Conservation (phyloP, 2,888 invertebrate species). For the Periphyllus acericola region DNA sequence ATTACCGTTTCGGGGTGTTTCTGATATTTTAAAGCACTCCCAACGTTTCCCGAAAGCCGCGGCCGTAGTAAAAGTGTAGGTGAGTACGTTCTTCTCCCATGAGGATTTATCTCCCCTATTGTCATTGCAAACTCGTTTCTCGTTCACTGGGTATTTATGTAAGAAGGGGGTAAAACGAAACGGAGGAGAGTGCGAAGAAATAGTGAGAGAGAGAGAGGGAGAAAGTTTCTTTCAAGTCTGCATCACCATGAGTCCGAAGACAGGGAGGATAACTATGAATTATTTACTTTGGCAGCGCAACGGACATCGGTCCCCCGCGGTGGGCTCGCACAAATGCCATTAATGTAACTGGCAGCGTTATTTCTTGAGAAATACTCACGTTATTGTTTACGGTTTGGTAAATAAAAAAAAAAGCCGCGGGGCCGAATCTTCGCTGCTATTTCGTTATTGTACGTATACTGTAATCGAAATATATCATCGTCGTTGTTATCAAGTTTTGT, state of each 20-base stretch:
- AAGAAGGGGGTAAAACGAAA: neutral
- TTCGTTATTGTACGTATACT: neutral
- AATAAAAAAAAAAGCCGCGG: neutral
- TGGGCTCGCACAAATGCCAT: conserved; percentile 28
- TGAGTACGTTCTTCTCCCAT: neutral
- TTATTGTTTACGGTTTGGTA: conserved; percentile 37
- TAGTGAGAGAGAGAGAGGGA: neutral
- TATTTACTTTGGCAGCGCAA: conserved; percentile 44
- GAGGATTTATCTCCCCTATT: neutral
- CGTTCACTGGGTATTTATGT: neutral
- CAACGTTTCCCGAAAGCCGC: conserved; percentile 4
- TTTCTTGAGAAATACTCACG: conserved; percentile 30
- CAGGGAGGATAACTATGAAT: conserved; percentile 47
- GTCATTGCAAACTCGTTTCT: neutral
- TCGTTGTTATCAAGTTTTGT: neutral
- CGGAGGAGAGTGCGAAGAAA: neutral
- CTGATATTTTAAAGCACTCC: neutral
- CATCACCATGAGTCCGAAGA: neutral
- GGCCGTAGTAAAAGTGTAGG: neutral
- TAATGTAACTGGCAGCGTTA: conserved; percentile 41
- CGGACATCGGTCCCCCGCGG: conserved; percentile 56
- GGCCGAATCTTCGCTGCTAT: neutral
- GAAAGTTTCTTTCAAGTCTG: conserved; percentile 35
- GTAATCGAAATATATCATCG: too few relatives aligned
- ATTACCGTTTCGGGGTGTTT: neutral